Evolutionary conservation across 2,797 vertebrate genomes (phyloP).

Genomic region (Macropodus opercularis): DNA sequence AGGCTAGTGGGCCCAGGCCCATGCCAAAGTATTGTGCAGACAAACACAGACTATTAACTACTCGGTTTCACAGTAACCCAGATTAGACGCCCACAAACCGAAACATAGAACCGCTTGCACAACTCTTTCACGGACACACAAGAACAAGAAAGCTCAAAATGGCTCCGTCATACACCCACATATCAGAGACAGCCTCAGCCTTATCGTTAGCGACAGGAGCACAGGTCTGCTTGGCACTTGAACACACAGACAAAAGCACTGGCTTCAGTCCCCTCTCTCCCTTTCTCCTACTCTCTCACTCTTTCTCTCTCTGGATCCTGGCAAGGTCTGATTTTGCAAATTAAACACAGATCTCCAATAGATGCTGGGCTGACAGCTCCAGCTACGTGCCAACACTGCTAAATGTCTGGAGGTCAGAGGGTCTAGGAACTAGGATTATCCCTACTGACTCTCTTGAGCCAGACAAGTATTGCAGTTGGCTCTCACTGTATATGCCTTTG

Average conservation of each 20-base stretch:
- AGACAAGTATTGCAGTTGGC: slow-evolving; percentile 67
- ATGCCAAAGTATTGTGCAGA: slow-evolving; percentile 56
- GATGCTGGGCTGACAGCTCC: slow-evolving; percentile 77
- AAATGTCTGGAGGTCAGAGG: slow-evolving; percentile 72
- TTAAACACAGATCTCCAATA: slow-evolving; percentile 81
- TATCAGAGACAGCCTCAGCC: slow-evolving; percentile 24
- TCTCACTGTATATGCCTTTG: slow-evolving; percentile 47
- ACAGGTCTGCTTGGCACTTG: slow-evolving; percentile 39
- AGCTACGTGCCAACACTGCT: slow-evolving; percentile 78
- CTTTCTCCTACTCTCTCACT: slow-evolving; percentile 40
- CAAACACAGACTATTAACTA: slow-evolving; percentile 58
- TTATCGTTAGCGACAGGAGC: slow-evolving; percentile 45
- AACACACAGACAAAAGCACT: slow-evolving; percentile 59
- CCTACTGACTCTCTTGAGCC: slow-evolving; percentile 66
- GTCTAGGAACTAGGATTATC: slow-evolving; percentile 75
- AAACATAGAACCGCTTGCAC: slow-evolving; percentile 46
- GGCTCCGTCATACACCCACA: slow-evolving; percentile 25
- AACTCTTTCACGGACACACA: slow-evolving; percentile 39
- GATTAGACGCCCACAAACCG: slow-evolving; percentile 30
- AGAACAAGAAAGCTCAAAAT: slow-evolving; percentile 24
- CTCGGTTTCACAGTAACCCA: slow-evolving; percentile 50
- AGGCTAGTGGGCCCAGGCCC: slow-evolving; percentile 43
- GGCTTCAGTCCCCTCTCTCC: slow-evolving; percentile 43
- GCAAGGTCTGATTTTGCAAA: slow-evolving; percentile 74
- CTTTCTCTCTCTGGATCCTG: slow-evolving; percentile 62